Evolutionary conservation across 2,888 invertebrate genomes (phyloP), one percentile per base, ranked within the genome.

Genomic region (Spialia ferax): DNA sequence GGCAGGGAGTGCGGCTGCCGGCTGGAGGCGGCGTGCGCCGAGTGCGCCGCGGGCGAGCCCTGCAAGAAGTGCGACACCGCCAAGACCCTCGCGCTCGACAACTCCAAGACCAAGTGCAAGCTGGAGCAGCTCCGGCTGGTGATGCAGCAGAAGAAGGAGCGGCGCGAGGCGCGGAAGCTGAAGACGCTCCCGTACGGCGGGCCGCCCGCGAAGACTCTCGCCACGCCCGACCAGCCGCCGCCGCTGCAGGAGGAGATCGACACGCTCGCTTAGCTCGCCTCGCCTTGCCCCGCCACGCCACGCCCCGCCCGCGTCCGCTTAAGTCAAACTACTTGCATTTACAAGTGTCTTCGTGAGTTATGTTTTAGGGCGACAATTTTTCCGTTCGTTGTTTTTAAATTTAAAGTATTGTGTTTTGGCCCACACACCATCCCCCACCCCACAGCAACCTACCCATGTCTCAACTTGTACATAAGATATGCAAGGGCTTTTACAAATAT

Each of bases 61-160:
- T 96, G 94, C 89, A 94, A 79, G 86, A 87, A 88, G 71, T 92
- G 91, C 77, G 85, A 87, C 75, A 84, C 84, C 7, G 94, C 91
- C 72, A 88, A 88, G 69, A 91, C 94, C 10, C 87, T 95, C 67
- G 65, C 65, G 11, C 38, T 59, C n/a, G 97, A 97, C 74, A 97
- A 97, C 83, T 95, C 95, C 75, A 97, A 97, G 77, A 97, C 97
- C 7, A 96, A 97, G 79, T 96, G 97, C 75, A 98, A 98, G 88
- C 95, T 98, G 87, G 97, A 98, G 81, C 97, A 97, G 74, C 93
- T 98, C 63, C 96, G 98, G 74, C 95, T 97, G 74, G 97, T 98
- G 68, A 97, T 99, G 97, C 98, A 98, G 77, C 97, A 98, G 86
- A 95, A 97, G 78, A 96, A 98, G 73, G 96, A 97, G 73, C 95